Evolutionary conservation across 2,888 invertebrate species (phyloP).

Genomic region (Volucella zonaria): DNA sequence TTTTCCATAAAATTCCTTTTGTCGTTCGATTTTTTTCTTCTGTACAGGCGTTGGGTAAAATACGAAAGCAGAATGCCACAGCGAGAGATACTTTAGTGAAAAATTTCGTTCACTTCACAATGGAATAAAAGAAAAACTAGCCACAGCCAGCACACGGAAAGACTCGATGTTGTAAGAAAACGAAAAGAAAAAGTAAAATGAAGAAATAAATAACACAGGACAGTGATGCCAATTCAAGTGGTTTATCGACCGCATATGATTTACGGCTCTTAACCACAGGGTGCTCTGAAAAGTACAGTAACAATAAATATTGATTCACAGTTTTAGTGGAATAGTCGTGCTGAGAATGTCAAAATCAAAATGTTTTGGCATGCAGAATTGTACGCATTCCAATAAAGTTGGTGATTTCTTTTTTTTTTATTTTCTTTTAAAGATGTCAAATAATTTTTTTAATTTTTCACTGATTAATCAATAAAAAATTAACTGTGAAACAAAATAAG

Average conservation of each 20-base stretch:
- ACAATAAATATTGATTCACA: no score
- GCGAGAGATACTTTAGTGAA: constrained; percentile 11
- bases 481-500: no score
- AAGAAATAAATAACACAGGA: constrained; percentile 23
- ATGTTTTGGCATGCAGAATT: no score
- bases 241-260: constrained; percentile 3
- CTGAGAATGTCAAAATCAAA: no score
- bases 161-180: constrained; percentile 8
- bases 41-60: constrained; percentile 11
- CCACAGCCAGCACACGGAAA: neutral
- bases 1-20: neutral
- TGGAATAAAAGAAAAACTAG: constrained; percentile 18
- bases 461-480: no score
- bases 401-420: no score
- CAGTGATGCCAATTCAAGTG: constrained; percentile 14
- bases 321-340: no score
- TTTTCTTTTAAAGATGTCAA: no score
- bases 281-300: neutral
- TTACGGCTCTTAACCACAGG: neutral
- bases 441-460: no score
- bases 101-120: constrained; percentile 20
- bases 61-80: constrained; percentile 9
- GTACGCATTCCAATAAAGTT: no score
- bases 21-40: neutral
- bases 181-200: constrained; percentile 26